A percentile compares a stretch with the other conserved stretches of the same genome.
Evolutionary conservation across 1,140 invertebrate species (phyloP).

Genomic region (Aradophagus sp.): DNA sequence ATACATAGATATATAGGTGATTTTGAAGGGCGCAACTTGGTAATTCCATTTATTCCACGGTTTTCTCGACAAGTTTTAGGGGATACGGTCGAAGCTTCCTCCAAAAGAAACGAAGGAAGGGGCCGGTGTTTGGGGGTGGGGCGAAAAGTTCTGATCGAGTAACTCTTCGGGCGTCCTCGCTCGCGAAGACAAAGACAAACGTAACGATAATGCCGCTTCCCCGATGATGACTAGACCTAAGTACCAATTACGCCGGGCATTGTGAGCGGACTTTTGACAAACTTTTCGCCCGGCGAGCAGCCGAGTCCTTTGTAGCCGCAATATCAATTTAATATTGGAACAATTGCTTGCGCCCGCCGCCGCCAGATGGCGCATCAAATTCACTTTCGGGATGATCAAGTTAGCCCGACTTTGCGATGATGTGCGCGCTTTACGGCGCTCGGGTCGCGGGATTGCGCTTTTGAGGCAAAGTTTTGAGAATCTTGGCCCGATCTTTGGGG

Average conservation of each 20-base stretch:
- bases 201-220: constrained; percentile 28
- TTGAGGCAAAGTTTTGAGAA: too few relatives aligned
- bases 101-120: constrained; percentile 8
- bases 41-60: constrained; percentile 56
- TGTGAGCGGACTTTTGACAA: constrained; percentile 40
- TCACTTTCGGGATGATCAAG: too few relatives aligned
- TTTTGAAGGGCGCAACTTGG: constrained; percentile 52
- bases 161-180: constrained; percentile 36
- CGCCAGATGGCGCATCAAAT: too few relatives aligned
- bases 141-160: constrained; percentile 53
- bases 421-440: too few relatives aligned
- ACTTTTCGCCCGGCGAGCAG: constrained; percentile 26
- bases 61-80: constrained; percentile 48
- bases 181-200: constrained; percentile 27
- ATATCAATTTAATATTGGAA: constrained; percentile 12
- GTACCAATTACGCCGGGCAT: constrained; percentile 41
- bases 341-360: constrained; percentile 11
- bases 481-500: too few relatives aligned
- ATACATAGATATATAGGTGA: constrained; percentile 40
- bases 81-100: constrained; percentile 45
- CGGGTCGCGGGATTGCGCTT: too few relatives aligned
- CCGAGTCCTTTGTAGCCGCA: constrained; percentile 19
- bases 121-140: too few relatives aligned
- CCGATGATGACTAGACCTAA: constrained; percentile 40
- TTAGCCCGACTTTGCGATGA: too few relatives aligned